phyloP scores from a whole-genome alignment of 2,113 vertebrate species.

The Rhinopithecus roxellana region DNA sequence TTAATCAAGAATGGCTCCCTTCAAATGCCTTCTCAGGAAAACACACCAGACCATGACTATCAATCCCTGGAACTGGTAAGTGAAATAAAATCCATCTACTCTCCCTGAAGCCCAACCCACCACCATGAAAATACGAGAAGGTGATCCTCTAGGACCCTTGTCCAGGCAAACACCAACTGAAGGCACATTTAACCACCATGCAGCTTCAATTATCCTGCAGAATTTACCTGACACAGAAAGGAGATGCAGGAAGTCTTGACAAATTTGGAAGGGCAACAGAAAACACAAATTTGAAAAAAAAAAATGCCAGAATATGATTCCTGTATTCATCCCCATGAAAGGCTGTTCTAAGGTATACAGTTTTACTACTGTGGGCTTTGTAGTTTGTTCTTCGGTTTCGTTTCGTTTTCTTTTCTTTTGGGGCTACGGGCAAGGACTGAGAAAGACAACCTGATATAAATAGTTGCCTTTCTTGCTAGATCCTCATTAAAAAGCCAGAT shows the following conservation, averaged over 20 bases:
- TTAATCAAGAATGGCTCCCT: background rate
- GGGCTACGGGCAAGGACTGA: background rate
- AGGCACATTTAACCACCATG: background rate
- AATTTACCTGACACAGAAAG: background rate
- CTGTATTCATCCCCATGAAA: background rate
- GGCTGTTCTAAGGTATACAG: background rate
- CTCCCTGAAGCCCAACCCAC: background rate
- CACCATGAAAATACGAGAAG: background rate
- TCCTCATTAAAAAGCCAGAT: background rate
- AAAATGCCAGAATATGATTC: background rate
- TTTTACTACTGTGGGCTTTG: background rate
- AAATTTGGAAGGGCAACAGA: background rate
- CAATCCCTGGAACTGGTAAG: background rate
- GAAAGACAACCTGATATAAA: background rate
- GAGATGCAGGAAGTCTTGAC: background rate
- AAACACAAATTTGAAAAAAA: background rate
- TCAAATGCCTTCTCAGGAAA: background rate
- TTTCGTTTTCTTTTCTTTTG: background rate
- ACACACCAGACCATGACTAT: background rate
- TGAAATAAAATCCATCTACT: background rate
- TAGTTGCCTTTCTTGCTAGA: conserved; percentile 23
- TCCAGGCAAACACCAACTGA: background rate
- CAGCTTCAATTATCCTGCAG: background rate
- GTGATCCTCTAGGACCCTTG: background rate
- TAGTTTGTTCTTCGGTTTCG: background rate